Evolutionary conservation across 2,888 invertebrate species (phyloP), one percentile per base, ranked within the genome.

Genomic region (Scaptomyza tumidula): DNA sequence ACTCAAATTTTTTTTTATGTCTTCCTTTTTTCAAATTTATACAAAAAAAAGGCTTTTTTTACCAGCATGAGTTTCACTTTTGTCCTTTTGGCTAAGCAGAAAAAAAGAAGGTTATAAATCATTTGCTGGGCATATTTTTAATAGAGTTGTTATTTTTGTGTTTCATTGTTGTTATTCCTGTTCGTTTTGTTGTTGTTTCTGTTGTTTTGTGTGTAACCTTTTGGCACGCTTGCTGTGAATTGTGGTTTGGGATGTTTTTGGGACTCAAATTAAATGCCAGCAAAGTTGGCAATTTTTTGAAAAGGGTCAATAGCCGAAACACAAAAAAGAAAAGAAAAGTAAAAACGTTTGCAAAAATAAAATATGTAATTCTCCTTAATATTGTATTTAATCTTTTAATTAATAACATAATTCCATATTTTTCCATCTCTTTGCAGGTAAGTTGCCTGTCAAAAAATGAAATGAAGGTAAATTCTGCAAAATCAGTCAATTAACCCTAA

Each of bases 61-160:
- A 31, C 35, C 54, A 53, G 78, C 78, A 71, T 79, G 79, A 79
- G 39, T 80, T 74, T 78, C 71, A 67, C 57, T 79, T 81, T 81
- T 72, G 75, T 75, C 67, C 80, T 76, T 19, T 19, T 45, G 68
- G 60, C 62, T 41, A 50, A 48, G 50, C 9, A 19, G 43, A 49
- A 71, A 71, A 71, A 76, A 79, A 19, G 19, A 82, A 75, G 66
- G 80, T 78, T 80, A 81, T 88, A 86, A 88, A 88, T 85, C 88
- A 85, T 85, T 77, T 53, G 65, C 46, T 55, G 78, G 79, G 66
- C 78, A 88, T 75, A 86, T 86, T 88, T 86, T 85, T 88, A 86
- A 85, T 85, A 86, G 88, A 85, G 84, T 77, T 88, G 84, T 84
- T 75, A 74, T 70, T 71, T 50, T 45, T 80, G 62, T 74, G 9